Conservation (phyloP, 2,113 vertebrate species). For the Anser brachyrhynchus region DNA sequence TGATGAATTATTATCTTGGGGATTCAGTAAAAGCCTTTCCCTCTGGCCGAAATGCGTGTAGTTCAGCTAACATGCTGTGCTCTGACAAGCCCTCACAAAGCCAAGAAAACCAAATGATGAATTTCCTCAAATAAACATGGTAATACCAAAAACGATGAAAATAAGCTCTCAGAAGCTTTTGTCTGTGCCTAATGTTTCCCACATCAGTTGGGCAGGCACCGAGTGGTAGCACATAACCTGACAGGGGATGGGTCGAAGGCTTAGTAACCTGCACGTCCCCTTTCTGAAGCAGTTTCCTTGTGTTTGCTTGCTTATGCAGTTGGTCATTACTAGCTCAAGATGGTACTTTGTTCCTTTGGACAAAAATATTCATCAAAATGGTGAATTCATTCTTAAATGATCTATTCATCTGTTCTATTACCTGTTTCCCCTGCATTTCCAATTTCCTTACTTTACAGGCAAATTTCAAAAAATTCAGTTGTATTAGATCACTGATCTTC, state of each 20-base stretch:
- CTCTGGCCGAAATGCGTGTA: accelerated
- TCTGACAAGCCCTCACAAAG: not conserved
- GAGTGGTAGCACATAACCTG: not conserved
- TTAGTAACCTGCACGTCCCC: accelerated
- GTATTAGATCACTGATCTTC: not conserved
- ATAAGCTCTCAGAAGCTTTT: not conserved
- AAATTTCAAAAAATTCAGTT: not conserved
- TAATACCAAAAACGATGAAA: not conserved
- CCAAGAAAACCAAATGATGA: not conserved
- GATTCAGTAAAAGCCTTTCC: not conserved
- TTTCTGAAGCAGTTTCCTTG: accelerated
- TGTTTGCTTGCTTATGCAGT: not conserved
- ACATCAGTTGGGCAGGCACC: accelerated
- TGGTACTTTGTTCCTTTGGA: not conserved
- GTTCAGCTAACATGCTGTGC: not conserved
- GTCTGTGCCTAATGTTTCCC: not conserved
- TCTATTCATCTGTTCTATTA: not conserved
- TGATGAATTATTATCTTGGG: not conserved
- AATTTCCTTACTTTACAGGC: accelerated
- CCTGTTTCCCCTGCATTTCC: not conserved
- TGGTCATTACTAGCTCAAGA: too few relatives aligned
- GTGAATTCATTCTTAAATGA: not conserved
- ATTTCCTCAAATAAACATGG: not conserved
- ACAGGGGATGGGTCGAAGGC: not conserved
- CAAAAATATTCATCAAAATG: not conserved